Percentiles rank a stretch among this genome's conserved stretches.
These are phyloP conservation scores for Montipora cactus DNA, from an alignment of 64 coral and sea anemone species.

Conservation along the genomic window DNA sequence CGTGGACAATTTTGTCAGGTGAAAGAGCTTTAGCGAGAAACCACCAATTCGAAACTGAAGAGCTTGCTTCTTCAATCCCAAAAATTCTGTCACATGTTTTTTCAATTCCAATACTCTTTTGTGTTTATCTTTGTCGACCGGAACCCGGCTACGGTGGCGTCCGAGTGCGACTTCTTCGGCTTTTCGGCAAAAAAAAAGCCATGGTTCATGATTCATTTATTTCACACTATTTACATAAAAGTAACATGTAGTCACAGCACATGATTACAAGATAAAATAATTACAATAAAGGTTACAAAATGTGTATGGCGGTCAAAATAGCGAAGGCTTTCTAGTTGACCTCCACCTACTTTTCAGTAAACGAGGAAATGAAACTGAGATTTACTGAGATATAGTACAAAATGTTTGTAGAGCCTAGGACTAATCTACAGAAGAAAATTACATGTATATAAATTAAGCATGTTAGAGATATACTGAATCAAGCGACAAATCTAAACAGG, in stretches of 20 bases:
- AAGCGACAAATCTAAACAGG: not conserved
- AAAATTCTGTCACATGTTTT: too few species aligned
- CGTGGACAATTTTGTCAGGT: too few species aligned
- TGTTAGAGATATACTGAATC: not conserved
- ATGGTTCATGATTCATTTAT: not conserved
- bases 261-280: too few species aligned
- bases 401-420: constrained; percentile 8
- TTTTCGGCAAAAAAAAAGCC: too few species aligned
- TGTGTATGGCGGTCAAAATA: not conserved
- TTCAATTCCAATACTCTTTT: too few species aligned
- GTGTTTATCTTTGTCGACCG: too few species aligned
- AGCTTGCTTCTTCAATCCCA: too few species aligned
- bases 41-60: too few species aligned
- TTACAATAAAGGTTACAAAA: not conserved
- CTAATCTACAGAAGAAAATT: not conserved
- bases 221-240: not conserved
- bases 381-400: not conserved
- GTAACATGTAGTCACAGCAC: too few species aligned
- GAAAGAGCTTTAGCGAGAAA: too few species aligned
- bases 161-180: too few species aligned
- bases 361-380: not conserved
- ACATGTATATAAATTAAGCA: not conserved
- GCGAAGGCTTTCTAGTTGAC: not conserved
- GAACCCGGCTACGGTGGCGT: too few species aligned
- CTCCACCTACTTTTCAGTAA: not conserved